Conservation (phyloP, 2,113 vertebrate species). For the Urocolius indicus region DNA sequence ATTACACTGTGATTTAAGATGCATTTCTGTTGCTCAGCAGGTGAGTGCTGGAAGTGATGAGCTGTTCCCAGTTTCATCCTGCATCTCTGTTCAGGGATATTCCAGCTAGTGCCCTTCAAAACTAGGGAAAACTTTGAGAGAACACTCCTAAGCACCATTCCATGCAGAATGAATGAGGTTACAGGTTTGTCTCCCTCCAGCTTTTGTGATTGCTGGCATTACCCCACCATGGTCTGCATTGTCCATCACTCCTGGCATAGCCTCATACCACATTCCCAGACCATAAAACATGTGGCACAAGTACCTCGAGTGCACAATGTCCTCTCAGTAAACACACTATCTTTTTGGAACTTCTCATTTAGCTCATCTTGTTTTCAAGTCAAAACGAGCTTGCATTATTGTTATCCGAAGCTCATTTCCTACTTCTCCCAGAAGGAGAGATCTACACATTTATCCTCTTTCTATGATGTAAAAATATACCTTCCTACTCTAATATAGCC, state of each 20-base stretch:
- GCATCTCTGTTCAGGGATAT: background rate
- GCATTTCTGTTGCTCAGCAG: background rate
- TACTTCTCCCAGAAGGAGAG: background rate
- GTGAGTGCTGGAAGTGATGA: background rate
- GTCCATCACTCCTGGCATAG: background rate
- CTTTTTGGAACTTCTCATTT: background rate
- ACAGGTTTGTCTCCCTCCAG: background rate
- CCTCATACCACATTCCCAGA: background rate
- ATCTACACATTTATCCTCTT: background rate
- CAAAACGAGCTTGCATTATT: background rate
- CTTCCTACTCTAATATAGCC: background rate
- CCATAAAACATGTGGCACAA: background rate
- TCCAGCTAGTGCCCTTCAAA: background rate
- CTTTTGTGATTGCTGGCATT: background rate
- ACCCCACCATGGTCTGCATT: background rate
- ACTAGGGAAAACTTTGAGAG: background rate
- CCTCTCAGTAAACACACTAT: background rate
- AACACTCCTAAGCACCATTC: background rate
- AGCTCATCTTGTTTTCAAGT: background rate
- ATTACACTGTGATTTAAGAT: background rate
- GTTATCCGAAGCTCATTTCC: background rate
- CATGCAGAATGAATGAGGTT: background rate
- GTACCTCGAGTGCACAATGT: background rate
- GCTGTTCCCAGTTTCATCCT: background rate
- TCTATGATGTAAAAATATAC: background rate